Evolutionary conservation across 2,797 vertebrate species (phyloP).

Genomic region (Enteromius anoplus): DNA sequence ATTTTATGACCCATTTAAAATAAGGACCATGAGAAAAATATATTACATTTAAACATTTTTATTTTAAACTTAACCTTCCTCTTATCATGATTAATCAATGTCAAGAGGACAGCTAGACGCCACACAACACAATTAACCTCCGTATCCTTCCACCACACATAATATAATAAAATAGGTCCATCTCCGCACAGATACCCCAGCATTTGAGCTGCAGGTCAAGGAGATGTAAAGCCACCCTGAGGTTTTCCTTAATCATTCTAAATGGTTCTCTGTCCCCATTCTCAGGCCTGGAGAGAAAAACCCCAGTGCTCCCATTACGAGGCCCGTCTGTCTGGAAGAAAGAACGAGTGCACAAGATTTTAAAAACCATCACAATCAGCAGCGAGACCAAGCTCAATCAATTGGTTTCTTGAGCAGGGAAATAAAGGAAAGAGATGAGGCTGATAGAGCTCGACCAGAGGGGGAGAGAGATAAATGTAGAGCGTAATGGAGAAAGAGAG

Average conservation of each 20-base stretch:
- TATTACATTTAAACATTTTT: too few relatives aligned
- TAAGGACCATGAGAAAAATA: too few relatives aligned
- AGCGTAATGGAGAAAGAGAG: conserved; percentile 9
- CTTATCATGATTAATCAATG: too few relatives aligned
- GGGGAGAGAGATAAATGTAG: not conserved
- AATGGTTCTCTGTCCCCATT: conserved; percentile 12
- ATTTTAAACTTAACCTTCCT: too few relatives aligned
- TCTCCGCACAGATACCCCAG: not conserved
- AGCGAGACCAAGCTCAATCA: not conserved
- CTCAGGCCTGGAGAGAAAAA: conserved; percentile 5
- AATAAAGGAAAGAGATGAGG: conserved; percentile 14
- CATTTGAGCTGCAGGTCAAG: conserved; percentile 12
- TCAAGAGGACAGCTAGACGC: not conserved
- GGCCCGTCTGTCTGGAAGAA: conserved; percentile 46
- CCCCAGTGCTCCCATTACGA: conserved; percentile 55
- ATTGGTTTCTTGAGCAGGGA: not conserved
- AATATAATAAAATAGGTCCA: not conserved
- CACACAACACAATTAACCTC: conserved; percentile 9
- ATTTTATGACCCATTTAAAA: too few relatives aligned
- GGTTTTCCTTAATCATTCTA: conserved; percentile 11
- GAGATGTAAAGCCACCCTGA: not conserved
- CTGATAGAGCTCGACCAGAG: not conserved
- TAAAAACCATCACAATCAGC: conserved; percentile 54
- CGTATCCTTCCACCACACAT: too few relatives aligned
- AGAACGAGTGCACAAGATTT: conserved; percentile 34